Conservation (phyloP, 2,797 vertebrate species). For the Gephyroberyx darwinii region DNA sequence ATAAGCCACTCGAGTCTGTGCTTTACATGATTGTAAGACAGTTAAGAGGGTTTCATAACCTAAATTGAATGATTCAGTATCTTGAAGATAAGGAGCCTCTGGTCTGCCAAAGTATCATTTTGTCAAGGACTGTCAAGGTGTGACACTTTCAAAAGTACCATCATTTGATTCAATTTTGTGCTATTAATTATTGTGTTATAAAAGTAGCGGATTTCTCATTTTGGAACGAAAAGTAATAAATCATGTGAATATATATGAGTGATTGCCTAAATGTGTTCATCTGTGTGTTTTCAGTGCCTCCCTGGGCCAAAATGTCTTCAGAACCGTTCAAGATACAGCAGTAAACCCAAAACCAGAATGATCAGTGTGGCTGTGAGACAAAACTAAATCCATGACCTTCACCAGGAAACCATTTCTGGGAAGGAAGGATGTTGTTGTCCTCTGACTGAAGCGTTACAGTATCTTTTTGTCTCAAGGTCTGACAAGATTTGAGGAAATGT, state of each 20-base stretch:
- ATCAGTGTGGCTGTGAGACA: neutral
- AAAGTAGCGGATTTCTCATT: too few species aligned
- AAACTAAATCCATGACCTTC: neutral
- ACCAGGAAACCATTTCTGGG: neutral
- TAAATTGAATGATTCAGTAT: neutral
- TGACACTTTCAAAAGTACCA: neutral
- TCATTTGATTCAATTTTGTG: neutral
- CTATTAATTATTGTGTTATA: constrained; percentile 12
- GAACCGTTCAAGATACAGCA: constrained; percentile 10
- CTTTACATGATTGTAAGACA: neutral
- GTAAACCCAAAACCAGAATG: neutral
- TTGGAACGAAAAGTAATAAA: too few species aligned
- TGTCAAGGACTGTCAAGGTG: constrained; percentile 7
- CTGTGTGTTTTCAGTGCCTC: neutral
- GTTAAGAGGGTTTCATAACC: neutral
- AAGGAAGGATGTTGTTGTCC: neutral
- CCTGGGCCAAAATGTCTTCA: neutral
- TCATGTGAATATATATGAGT: too few species aligned
- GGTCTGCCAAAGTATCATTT: neutral
- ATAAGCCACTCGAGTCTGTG: neutral
- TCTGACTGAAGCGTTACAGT: neutral
- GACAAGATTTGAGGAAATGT: constrained; percentile 10
- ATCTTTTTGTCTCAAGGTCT: too few species aligned
- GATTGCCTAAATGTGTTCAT: constrained; percentile 1
- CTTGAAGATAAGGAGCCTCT: neutral